Percentiles rank a stretch among this genome's conserved stretches.
phyloP scores from a whole-genome alignment of 37 sponge, comb jelly and placozoan species.

The Axinella damicornis region DNA sequence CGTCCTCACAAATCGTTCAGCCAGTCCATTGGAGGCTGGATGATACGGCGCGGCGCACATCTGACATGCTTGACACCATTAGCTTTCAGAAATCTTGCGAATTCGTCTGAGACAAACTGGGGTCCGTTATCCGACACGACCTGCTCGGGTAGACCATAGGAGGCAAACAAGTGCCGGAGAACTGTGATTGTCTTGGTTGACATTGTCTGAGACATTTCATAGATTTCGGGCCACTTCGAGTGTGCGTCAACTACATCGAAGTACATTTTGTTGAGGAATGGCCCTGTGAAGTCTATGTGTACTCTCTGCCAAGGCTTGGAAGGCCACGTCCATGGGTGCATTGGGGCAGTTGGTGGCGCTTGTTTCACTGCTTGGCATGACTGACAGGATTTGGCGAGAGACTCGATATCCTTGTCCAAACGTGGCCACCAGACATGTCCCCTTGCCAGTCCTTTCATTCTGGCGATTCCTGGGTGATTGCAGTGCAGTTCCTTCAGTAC shows the following conservation, averaged over 20 bases:
- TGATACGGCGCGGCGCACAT: slow-evolving; percentile 53
- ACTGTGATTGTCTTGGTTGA: slow-evolving; percentile 5
- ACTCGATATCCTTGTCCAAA: slow-evolving; percentile 37
- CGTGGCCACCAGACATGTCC: slow-evolving; percentile 61
- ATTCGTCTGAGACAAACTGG: slow-evolving; percentile 30
- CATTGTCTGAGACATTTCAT: slow-evolving; percentile 9
- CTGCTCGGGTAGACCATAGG: slow-evolving; percentile 28
- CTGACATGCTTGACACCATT: slow-evolving; percentile 43
- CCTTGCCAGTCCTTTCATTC: slow-evolving; percentile 44
- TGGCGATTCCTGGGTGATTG: slow-evolving; percentile 19
- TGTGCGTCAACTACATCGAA: slow-evolving; percentile 43
- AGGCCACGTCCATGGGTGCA: slow-evolving; percentile 57
- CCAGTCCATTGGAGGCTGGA: slow-evolving; percentile 33
- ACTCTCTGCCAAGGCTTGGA: slow-evolving; percentile 45
- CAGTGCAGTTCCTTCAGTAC: slow-evolving; percentile 43
- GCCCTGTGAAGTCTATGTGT: slow-evolving; percentile 52
- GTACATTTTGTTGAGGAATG: slow-evolving; percentile 30
- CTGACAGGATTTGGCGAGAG: background rate
- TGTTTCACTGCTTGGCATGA: slow-evolving; percentile 10
- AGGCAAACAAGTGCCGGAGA: slow-evolving; percentile 24
- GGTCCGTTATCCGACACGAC: slow-evolving; percentile 57
- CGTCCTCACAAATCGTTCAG: slow-evolving; percentile 21
- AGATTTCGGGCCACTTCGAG: slow-evolving; percentile 60
- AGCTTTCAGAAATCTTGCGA: background rate
- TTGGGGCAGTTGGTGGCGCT: slow-evolving; percentile 37